Base-by-base conservation (phyloP, 2,888 invertebrate genomes). In the Folsomia candida region DNA sequence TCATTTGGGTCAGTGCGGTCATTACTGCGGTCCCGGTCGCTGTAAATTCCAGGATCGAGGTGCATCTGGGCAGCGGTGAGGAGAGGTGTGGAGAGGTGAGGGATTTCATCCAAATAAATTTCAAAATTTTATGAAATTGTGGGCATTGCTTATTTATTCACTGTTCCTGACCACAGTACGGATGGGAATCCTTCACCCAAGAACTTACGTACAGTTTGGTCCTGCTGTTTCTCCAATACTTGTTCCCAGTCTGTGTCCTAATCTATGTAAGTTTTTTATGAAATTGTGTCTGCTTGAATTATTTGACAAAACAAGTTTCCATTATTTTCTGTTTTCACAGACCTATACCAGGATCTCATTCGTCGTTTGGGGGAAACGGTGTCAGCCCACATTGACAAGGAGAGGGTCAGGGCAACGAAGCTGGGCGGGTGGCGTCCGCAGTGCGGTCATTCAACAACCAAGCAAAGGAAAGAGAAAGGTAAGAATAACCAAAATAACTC, bases 281-380 rank as follows among this genome's bases (percentile, higher is more conserved):
- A n/a, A n/a, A n/a, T n/a, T n/a, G n/a, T n/a, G n/a, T n/a, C n/a
- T n/a, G n/a, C n/a, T n/a, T n/a, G n/a, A n/a, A n/a, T n/a, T n/a
- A n/a, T n/a, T n/a, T n/a, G n/a, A n/a, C n/a, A n/a, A n/a, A n/a
- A n/a, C n/a, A n/a, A n/a, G n/a, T n/a, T n/a, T n/a, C n/a, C n/a
- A n/a, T n/a, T n/a, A n/a, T n/a, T n/a, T n/a, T n/a, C n/a, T n/a
- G n/a, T n/a, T n/a, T n/a, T n/a, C n/a, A n/a, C n/a, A n/a, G n/a
- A 93, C 94, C 0, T 94, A 95, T 82, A 89, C 90, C 1, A 88
- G 91, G 77, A 94, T 95, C 72, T 94, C 91, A 0, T 86, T 91
- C 62, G 90, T 91, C 18, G 92, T 95, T 57, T 94, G 93, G 92
- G 92, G 92, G 27, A 90, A 91, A 76, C 85, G 89, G 28, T 89